Conservation (phyloP, 2,797 vertebrate genomes). For the Eurystomus glaucurus region DNA sequence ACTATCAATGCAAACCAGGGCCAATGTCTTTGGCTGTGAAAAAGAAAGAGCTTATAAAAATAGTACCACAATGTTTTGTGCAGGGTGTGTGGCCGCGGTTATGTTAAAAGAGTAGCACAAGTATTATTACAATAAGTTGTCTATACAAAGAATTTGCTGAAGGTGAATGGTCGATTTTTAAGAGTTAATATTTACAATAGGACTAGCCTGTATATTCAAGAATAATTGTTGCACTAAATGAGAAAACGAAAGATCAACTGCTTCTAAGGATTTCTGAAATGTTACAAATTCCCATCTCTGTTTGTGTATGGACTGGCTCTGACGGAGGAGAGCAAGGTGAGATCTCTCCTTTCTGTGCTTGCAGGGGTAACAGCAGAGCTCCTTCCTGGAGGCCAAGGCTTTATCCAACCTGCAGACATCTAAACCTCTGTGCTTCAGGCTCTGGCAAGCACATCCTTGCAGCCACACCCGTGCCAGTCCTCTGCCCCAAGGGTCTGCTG, state of each 20-base stretch:
- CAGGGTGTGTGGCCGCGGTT: constrained; percentile 23
- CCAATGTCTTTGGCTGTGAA: constrained; percentile 6
- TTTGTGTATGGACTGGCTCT: neutral
- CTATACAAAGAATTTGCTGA: neutral
- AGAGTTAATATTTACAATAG: neutral
- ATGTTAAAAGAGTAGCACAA: neutral
- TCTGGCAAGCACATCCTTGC: neutral
- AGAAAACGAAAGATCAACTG: neutral
- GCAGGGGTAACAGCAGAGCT: neutral
- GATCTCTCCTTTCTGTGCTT: neutral
- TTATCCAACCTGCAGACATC: neutral
- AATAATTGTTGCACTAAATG: neutral
- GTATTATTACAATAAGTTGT: neutral
- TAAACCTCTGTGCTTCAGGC: neutral
- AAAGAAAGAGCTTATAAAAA: constrained; percentile 38
- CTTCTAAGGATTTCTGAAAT: neutral
- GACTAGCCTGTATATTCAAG: neutral
- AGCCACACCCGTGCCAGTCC: neutral
- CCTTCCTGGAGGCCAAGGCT: neutral
- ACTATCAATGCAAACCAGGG: neutral
- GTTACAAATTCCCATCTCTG: neutral
- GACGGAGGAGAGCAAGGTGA: neutral
- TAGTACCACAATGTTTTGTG: neutral
- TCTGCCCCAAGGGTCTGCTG: neutral
- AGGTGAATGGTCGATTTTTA: neutral